phyloP scores from a whole-genome alignment of 2,797 vertebrate genomes.

The Pseudochromis fuscus region DNA sequence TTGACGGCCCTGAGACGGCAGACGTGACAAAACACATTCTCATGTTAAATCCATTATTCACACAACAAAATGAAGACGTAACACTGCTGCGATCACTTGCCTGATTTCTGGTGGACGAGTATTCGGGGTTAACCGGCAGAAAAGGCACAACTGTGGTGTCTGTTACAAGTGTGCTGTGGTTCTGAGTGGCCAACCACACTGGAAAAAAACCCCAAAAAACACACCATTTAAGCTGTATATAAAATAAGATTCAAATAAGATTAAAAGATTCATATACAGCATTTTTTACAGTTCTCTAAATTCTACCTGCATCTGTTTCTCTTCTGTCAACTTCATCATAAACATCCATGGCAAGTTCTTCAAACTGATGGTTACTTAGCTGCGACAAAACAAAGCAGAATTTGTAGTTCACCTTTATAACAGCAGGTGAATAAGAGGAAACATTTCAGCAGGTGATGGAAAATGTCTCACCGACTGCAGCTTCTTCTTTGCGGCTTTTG shows the following conservation, averaged over 20 bases:
- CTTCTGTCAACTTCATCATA: conserved; percentile 99
- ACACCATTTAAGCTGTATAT: not conserved
- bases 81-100: conserved; percentile 67
- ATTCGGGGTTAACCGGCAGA: conserved; percentile 98
- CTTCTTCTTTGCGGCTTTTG: conserved; percentile 99
- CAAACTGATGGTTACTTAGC: conserved; percentile 99
- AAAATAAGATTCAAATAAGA: not conserved
- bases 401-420: not conserved
- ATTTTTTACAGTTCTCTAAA: not conserved
- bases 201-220: conserved; percentile 31
- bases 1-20: conserved; percentile 90
- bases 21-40: not conserved
- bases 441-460: not conserved
- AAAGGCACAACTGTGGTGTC: conserved; percentile 98
- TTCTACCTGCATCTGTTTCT: conserved; percentile 95
- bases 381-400: conserved; percentile 65
- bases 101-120: conserved; percentile 98
- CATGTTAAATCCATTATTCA: not conserved
- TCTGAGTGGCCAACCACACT: conserved; percentile 99
- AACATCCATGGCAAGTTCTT: conserved; percentile 99
- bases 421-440: not conserved
- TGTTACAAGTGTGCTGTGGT: conserved; percentile 96
- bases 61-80: not conserved
- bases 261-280: not conserved
- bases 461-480: conserved; percentile 93